phyloP scores from a whole-genome alignment of 2,888 invertebrate genomes.

The Brachyptera putata region DNA sequence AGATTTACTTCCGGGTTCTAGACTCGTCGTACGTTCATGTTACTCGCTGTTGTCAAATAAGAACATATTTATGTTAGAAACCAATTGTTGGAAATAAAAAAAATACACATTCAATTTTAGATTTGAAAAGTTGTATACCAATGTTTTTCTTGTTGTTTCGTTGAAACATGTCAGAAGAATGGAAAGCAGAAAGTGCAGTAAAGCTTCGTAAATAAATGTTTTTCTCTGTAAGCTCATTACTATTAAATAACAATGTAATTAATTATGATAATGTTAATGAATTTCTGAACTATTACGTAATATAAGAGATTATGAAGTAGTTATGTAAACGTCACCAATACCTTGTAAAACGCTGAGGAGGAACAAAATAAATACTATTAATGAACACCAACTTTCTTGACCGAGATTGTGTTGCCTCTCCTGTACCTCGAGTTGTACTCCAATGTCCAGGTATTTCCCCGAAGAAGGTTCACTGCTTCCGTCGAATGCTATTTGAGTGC shows the following conservation, averaged over 20 bases:
- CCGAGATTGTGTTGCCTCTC: no score
- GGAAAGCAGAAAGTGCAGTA: slow-evolving; percentile 32
- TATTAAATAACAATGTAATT: background rate
- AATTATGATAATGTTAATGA: no score
- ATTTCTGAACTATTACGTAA: slow-evolving; percentile 12
- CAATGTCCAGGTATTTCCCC: no score
- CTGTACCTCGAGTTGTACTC: no score
- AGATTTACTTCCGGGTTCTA: slow-evolving; percentile 21
- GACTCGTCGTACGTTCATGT: slow-evolving; percentile 25
- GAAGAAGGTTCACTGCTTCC: no score
- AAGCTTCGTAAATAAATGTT: slow-evolving; percentile 24
- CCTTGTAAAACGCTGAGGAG: slow-evolving; percentile 27
- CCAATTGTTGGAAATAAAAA: slow-evolving; percentile 23
- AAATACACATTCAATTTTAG: slow-evolving; percentile 23
- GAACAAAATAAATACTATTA: slow-evolving; percentile 27
- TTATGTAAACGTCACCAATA: slow-evolving; percentile 28
- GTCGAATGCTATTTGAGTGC: no score
- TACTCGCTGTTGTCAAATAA: slow-evolving; percentile 28
- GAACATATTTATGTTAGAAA: slow-evolving; percentile 26
- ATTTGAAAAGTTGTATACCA: slow-evolving; percentile 23
- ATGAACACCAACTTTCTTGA: slow-evolving; percentile 23
- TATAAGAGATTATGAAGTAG: slow-evolving; percentile 22
- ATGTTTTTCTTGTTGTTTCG: slow-evolving; percentile 30
- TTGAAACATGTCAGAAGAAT: slow-evolving; percentile 20
- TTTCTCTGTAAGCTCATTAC: slow-evolving; percentile 24